These are phyloP conservation scores for Kobus ellipsiprymnus DNA, from an alignment of 2,113 vertebrate species.

Conservation along the genomic window DNA sequence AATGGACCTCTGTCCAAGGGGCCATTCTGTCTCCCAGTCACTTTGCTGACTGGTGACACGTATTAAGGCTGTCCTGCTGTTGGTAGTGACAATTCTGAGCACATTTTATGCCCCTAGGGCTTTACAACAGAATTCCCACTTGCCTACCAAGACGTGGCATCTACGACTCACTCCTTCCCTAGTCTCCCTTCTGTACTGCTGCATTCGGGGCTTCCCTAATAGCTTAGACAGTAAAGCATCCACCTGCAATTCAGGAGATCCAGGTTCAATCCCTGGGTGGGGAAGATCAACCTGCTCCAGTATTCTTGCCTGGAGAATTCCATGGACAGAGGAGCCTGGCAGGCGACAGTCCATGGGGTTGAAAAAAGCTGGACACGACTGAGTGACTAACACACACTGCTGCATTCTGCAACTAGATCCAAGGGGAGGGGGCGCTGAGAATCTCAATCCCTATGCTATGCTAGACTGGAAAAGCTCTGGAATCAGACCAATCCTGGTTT, in stretches of 20 bases:
- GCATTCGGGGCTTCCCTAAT: not conserved
- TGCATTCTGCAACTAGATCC: not conserved
- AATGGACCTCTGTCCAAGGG: not conserved
- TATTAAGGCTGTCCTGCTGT: not conserved
- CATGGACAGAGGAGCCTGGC: not conserved
- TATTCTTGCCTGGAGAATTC: not conserved
- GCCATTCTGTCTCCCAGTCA: not conserved
- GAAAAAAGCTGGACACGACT: not conserved
- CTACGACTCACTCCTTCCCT: not conserved
- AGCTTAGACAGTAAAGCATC: not conserved
- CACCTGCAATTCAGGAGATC: not conserved
- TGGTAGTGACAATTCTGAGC: not conserved
- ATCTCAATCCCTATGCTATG: not conserved
- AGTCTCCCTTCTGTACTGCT: not conserved
- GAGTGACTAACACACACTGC: not conserved
- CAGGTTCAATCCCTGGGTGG: not conserved
- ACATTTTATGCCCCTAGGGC: not conserved
- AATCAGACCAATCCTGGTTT: not conserved
- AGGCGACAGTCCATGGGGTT: not conserved
- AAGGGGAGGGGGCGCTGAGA: not conserved
- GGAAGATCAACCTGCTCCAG: not conserved
- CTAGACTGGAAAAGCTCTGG: not conserved
- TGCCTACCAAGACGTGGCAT: not conserved
- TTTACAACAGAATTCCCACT: not conserved
- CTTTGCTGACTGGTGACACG: not conserved